These are phyloP conservation scores for Geotrypetes seraphini DNA, from an alignment of 2,797 vertebrate genomes.

Conservation along the genomic window DNA sequence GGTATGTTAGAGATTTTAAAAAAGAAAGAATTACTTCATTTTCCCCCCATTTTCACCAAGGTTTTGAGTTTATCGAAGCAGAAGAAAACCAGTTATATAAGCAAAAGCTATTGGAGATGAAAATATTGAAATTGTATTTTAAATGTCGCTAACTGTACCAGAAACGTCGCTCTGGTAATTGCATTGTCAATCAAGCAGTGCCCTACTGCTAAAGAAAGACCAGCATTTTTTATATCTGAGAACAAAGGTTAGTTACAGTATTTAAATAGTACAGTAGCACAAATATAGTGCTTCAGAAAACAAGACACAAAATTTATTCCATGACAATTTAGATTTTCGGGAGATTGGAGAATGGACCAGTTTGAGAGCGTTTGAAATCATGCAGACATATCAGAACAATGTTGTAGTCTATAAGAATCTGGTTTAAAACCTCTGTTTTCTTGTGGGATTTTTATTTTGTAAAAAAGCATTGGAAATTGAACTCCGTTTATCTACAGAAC, in stretches of 20 bases:
- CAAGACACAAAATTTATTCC: too few species aligned
- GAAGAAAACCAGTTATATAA: constrained; percentile 19
- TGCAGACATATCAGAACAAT: too few species aligned
- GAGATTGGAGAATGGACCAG: too few species aligned
- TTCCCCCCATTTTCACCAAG: constrained; percentile 10
- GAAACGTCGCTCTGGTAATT: constrained; percentile 65
- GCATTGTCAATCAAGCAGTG: constrained; percentile 67
- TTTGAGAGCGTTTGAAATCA: too few species aligned
- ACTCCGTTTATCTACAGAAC: too few species aligned
- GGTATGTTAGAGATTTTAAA: background rate
- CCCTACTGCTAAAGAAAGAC: constrained; percentile 44
- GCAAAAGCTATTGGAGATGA: constrained; percentile 6
- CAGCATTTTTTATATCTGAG: constrained; percentile 9
- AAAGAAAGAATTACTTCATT: constrained; percentile 10
- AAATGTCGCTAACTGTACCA: constrained; percentile 60
- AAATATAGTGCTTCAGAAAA: constrained; percentile 11
- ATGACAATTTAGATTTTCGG: too few species aligned
- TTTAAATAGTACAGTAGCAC: constrained; percentile 17
- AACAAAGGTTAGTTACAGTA: constrained; percentile 9
- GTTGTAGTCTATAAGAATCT: too few species aligned
- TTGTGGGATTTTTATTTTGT: too few species aligned
- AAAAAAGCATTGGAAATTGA: too few species aligned
- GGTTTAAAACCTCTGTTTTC: too few species aligned
- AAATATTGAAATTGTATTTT: constrained; percentile 71
- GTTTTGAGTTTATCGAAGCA: background rate